Percentiles rank a stretch among this genome's conserved stretches.
Conservation (phyloP, 2,888 invertebrate species). For the Drepana falcataria region DNA sequence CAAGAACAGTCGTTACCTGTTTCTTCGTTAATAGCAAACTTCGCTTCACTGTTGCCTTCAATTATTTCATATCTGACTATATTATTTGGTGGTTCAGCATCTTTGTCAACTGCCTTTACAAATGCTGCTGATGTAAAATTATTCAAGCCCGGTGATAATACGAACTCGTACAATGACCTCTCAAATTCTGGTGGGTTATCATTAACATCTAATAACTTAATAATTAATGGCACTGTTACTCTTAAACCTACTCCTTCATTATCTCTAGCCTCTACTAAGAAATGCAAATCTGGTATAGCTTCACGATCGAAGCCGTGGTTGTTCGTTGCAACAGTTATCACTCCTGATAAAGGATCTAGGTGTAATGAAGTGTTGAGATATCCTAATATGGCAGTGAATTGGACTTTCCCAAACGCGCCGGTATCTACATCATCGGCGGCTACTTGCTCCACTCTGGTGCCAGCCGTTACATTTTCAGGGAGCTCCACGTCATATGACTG, state of each 20-base stretch:
- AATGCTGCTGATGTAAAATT: conserved; percentile 88
- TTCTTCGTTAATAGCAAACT: conserved; percentile 85
- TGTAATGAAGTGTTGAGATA: conserved; percentile 87
- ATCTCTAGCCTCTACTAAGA: conserved; percentile 92
- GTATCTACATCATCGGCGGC: conserved; percentile 91
- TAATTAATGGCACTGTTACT: conserved; percentile 84
- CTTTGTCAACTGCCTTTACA: conserved; percentile 90
- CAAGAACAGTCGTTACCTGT: conserved; percentile 75
- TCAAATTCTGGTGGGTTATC: conserved; percentile 93
- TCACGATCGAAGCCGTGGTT: conserved; percentile 91
- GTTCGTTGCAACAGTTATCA: conserved; percentile 87
- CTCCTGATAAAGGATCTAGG: conserved; percentile 87
- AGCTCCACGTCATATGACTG: conserved; percentile 86
- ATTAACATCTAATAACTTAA: conserved; percentile 88
- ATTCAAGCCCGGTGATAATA: conserved; percentile 84
- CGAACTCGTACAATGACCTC: conserved; percentile 87
- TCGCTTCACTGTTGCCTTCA: conserved; percentile 85
- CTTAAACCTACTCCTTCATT: conserved; percentile 89
- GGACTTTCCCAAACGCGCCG: conserved; percentile 86
- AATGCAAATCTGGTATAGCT: conserved; percentile 84
- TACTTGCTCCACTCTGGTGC: conserved; percentile 85
- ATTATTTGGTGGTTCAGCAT: conserved; percentile 91
- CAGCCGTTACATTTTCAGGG: conserved; percentile 88
- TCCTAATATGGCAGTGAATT: conserved; percentile 88
- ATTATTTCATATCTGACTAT: conserved; percentile 90